Percentiles rank a stretch among this genome's conserved stretches.
Conservation (phyloP, 2,113 vertebrate species). For the Choloepus hoffmanni region DNA sequence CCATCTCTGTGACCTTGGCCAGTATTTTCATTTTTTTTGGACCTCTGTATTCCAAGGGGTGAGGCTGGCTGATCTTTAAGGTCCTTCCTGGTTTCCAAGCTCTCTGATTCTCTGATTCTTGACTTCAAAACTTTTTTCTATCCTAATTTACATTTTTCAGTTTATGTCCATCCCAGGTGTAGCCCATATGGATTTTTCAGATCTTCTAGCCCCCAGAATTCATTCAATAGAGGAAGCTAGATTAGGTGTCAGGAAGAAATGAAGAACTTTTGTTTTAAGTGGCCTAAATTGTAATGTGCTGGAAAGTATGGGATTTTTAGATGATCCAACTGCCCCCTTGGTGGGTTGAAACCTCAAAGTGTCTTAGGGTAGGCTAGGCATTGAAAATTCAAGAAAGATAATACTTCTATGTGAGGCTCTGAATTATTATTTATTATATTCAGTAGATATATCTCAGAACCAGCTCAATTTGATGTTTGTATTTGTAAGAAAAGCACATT, state of each 20-base stretch:
- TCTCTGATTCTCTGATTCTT: conserved; percentile 37
- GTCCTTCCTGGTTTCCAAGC: background rate
- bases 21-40: background rate
- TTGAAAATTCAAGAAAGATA: conserved; percentile 42
- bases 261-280: conserved; percentile 27
- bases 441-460: conserved; percentile 6
- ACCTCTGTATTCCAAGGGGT: background rate
- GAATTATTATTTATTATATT: conserved; percentile 58
- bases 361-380: background rate
- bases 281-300: background rate
- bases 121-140: background rate
- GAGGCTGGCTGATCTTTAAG: background rate
- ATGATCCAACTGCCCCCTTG: background rate
- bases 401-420: background rate
- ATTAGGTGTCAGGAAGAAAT: background rate
- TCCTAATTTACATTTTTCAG: background rate
- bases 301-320: background rate
- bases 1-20: background rate
- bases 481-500: conserved; percentile 51
- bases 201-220: background rate
- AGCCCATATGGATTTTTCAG: conserved; percentile 50
- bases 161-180: background rate
- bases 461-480: conserved; percentile 15
- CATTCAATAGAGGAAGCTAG: background rate
- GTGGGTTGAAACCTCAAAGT: conserved; percentile 30